Conservation (phyloP, 1,140 invertebrate species). For the Ips nitidus region DNA sequence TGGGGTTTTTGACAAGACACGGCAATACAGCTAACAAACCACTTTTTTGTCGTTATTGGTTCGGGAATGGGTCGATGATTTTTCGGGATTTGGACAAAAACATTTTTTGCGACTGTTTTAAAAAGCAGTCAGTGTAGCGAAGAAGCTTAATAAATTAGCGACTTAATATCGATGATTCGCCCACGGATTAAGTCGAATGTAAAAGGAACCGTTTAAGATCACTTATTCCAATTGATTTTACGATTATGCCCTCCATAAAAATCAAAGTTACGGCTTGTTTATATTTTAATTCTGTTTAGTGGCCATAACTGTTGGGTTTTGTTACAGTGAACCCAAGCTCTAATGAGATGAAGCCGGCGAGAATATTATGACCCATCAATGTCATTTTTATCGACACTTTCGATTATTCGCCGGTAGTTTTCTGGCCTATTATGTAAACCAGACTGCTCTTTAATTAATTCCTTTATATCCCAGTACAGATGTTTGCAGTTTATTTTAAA, state of each 20-base stretch:
- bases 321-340: slow-evolving; percentile 27
- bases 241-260: slow-evolving; percentile 33
- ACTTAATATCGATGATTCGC: slow-evolving; percentile 3
- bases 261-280: slow-evolving; percentile 33
- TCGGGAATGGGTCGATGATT: no score
- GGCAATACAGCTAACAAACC: no score
- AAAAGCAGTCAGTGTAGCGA: no score
- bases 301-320: slow-evolving; percentile 34
- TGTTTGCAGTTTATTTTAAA: not conserved
- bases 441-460: slow-evolving; percentile 26
- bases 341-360: slow-evolving; percentile 32
- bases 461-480: not conserved
- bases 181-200: slow-evolving; percentile 12
- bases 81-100: no score
- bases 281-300: slow-evolving; percentile 37
- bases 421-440: slow-evolving; percentile 33
- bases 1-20: no score
- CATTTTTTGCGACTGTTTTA: no score
- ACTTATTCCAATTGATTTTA: slow-evolving; percentile 37
- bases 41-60: no score
- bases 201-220: slow-evolving; percentile 22
- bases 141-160: slow-evolving; percentile 13
- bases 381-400: slow-evolving; percentile 35
- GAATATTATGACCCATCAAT: slow-evolving; percentile 32
- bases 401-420: slow-evolving; percentile 31